These are phyloP conservation scores for Delphinus delphis DNA, from an alignment of 2,113 vertebrate genomes.

Conservation along the genomic window DNA sequence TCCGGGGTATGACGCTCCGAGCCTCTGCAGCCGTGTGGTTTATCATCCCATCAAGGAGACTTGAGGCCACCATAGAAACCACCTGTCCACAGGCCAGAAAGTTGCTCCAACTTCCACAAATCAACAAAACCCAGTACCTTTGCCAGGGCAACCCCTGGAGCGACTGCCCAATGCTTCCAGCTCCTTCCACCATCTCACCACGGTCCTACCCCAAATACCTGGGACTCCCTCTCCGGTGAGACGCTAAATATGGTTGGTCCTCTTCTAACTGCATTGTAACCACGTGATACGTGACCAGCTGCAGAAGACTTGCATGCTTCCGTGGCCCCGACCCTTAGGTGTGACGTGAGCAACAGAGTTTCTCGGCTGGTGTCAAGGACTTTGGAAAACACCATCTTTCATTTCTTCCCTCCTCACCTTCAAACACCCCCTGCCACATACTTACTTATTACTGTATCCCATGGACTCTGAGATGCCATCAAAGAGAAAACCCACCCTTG, in stretches of 20 bases:
- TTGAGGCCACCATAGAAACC: too few species aligned
- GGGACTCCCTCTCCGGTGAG: not conserved
- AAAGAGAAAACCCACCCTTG: not conserved
- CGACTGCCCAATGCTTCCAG: not conserved
- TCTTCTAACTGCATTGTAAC: not conserved
- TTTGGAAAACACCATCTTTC: not conserved
- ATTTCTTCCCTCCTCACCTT: not conserved
- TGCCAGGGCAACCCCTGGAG: not conserved
- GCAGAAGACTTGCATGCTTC: not conserved
- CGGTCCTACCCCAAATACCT: not conserved
- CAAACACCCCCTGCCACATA: not conserved
- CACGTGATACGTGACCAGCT: not conserved
- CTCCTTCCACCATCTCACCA: not conserved
- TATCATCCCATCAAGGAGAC: too few species aligned
- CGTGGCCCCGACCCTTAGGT: accelerated
- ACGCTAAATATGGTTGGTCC: not conserved
- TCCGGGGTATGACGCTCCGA: accelerated
- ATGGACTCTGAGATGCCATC: not conserved
- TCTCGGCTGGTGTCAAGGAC: not conserved
- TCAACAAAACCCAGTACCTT: not conserved
- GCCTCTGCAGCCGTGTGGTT: not conserved
- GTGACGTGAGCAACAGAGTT: too few species aligned
- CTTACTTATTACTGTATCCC: not conserved
- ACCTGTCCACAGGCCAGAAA: not conserved
- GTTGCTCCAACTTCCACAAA: not conserved